Evolutionary conservation across 2,888 invertebrate species (phyloP), one percentile per base, ranked within the genome.

Genomic region (Drosophila neonasuta): DNA sequence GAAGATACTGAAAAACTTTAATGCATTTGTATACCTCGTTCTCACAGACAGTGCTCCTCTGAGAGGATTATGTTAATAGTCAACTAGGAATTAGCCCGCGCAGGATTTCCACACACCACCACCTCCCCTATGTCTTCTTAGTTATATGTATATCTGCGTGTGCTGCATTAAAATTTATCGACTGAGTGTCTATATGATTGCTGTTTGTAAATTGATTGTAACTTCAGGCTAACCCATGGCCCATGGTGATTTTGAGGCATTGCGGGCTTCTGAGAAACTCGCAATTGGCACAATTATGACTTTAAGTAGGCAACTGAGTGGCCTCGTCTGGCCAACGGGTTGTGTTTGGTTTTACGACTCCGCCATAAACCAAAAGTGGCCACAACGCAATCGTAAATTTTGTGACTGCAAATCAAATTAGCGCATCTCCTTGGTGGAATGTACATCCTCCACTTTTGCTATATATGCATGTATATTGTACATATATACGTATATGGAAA

Each of bases 111-210:
- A 24, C 24, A 6, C 51, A 15, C 9, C 8, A 8, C 11, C 10
- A 7, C 41, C 17, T 8, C 24, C 39, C 29, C 10, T 51, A 9
- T 29, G 39, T 15, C 4, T 41, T 29, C 24, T 20, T 20, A 24
- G 5, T 24, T 24, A 6, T 24, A 24, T 3, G 17, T 41, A 4
- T 61, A 45, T 42, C 66, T 64, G 64, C 77, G 77, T 75, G 77
- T 61, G 66, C 58, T 69, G 79, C 77, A 77, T 77, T 77, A 79
- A 79, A 77, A 77, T 77, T 79, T 75, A 77, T 77, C 76, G 76
- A 72, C 79, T 79, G 76, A 57, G 66, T 49, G 77, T 59, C 69
- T 72, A 68, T 60, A 70, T 76, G 74, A 63, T 50, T 60, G 61
- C 58, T 56, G 74, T 77, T 77, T 77, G 76, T 74, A 77, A 77